phyloP scores from a whole-genome alignment of 2,888 invertebrate genomes.

The Caenorhabditis angaria region DNA sequence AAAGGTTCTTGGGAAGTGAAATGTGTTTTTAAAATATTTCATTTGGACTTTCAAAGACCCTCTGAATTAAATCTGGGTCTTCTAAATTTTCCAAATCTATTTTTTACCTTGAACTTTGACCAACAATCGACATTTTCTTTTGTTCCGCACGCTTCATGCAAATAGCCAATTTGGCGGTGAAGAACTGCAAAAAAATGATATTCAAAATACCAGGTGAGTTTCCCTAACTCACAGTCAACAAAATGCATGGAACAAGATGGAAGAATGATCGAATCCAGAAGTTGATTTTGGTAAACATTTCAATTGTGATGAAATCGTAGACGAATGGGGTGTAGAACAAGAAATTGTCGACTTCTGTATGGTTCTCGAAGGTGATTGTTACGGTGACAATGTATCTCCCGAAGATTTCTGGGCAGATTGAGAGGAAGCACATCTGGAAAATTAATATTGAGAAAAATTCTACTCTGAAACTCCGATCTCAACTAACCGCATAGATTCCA shows the following conservation, averaged over 20 bases:
- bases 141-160: constrained; percentile 86
- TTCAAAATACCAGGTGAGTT: not conserved
- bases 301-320: constrained; percentile 75
- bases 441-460: not conserved
- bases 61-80: too few species aligned
- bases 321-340: constrained; percentile 26
- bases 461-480: not conserved
- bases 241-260: constrained; percentile 3
- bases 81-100: not conserved
- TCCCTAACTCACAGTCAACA: not conserved
- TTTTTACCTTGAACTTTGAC: not conserved
- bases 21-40: too few species aligned
- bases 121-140: constrained; percentile 71
- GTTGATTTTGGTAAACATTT: constrained; percentile 15
- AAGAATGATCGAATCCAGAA: not conserved
- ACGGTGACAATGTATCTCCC: too few species aligned
- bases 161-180: constrained; percentile 86
- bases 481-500: constrained; percentile 74
- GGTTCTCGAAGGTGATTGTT: too few species aligned
- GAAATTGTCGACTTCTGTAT: too few species aligned
- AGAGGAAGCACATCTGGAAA: constrained; percentile 52
- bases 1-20: too few species aligned
- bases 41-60: too few species aligned
- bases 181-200: constrained; percentile 73
- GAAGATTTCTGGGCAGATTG: constrained; percentile 54